Conservation (phyloP, 1,140 invertebrate genomes). For the Drosophila sturtevanti region DNA sequence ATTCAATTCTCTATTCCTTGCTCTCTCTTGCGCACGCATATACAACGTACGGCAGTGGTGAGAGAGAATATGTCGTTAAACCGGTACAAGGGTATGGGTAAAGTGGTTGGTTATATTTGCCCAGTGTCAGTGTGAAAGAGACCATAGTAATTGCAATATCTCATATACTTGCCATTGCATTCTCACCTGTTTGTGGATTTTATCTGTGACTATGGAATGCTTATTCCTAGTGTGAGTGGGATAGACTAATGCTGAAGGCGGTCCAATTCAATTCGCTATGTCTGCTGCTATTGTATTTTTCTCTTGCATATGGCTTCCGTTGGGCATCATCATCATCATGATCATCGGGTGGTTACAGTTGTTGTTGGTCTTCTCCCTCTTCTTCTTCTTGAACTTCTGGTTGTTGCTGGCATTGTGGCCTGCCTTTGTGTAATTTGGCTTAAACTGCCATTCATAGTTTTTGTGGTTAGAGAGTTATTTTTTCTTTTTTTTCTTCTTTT, state of each 20-base stretch:
- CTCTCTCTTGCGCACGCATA: constrained; percentile 17
- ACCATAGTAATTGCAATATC: constrained; percentile 8
- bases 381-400: constrained; percentile 39
- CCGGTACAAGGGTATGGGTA: constrained; percentile 30
- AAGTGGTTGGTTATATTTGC: neutral
- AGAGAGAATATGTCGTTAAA: constrained; percentile 50
- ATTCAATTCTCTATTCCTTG: neutral
- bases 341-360: constrained; percentile 11
- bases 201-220: constrained; percentile 65
- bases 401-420: constrained; percentile 43
- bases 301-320: constrained; percentile 81
- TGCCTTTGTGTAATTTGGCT: constrained; percentile 78
- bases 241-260: constrained; percentile 42
- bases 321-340: constrained; percentile 30
- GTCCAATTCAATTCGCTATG: constrained; percentile 57
- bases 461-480: constrained; percentile 59
- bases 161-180: constrained; percentile 39
- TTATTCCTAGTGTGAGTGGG: constrained; percentile 37
- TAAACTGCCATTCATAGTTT: constrained; percentile 81
- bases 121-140: constrained; percentile 13
- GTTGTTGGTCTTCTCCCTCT: constrained; percentile 32
- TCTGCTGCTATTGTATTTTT: constrained; percentile 36
- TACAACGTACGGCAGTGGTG: neutral
- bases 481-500: constrained; percentile 40
- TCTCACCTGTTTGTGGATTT: constrained; percentile 70